Evolutionary conservation across 2,888 invertebrate species (phyloP).

Genomic region (Aspidiotus rigidus): DNA sequence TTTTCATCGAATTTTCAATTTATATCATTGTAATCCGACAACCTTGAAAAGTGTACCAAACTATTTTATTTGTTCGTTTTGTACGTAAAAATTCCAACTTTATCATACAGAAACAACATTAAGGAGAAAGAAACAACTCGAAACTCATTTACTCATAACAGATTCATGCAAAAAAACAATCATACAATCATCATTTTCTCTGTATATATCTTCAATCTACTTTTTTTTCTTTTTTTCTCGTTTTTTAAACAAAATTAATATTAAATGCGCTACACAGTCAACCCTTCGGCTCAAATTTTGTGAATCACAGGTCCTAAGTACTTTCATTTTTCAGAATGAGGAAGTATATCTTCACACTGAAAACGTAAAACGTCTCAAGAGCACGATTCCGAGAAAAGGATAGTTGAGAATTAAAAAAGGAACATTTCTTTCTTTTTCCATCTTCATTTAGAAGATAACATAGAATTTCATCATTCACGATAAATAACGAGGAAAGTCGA

Average conservation of each 20-base stretch:
- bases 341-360: background rate
- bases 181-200: background rate
- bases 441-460: background rate
- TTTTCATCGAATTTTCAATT: background rate
- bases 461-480: background rate
- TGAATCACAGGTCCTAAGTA: background rate
- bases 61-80: background rate
- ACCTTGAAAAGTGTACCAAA: too few species aligned
- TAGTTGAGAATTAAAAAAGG: background rate
- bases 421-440: background rate
- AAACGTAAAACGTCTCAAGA: too few species aligned
- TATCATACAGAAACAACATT: background rate
- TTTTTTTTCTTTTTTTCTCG: background rate
- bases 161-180: background rate
- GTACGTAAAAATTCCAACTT: too few species aligned
- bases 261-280: slow-evolving; percentile 2
- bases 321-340: slow-evolving; percentile 7
- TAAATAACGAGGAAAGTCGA: slow-evolving; percentile 1
- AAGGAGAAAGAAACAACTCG: background rate
- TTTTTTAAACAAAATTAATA: slow-evolving; percentile 1
- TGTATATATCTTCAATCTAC: background rate
- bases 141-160: slow-evolving; percentile 1
- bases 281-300: background rate
- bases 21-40: background rate
- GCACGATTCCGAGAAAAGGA: too few species aligned